A percentile compares a stretch with the other conserved stretches of the same genome.
Evolutionary conservation across 2,888 invertebrate genomes (phyloP).

Genomic region (Andrena haemorrhoa): DNA sequence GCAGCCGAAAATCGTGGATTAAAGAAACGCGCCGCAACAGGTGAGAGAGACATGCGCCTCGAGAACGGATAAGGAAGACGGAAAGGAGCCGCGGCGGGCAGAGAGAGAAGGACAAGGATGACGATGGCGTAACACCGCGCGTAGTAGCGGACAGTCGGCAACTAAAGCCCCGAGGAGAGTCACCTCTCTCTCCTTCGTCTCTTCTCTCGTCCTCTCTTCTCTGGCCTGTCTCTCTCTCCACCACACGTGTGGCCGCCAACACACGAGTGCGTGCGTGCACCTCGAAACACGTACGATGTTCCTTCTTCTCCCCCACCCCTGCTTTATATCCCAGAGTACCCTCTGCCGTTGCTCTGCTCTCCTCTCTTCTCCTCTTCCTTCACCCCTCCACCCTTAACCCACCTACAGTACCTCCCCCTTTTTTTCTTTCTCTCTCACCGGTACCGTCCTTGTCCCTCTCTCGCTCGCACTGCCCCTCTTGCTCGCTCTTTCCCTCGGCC

Average conservation of each 20-base stretch:
- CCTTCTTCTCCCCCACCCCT: slow-evolving; percentile 45
- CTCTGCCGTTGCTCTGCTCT: slow-evolving; percentile 30
- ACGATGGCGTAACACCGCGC: slow-evolving; percentile 76
- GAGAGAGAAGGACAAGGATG: slow-evolving; percentile 66
- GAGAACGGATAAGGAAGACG: slow-evolving; percentile 31
- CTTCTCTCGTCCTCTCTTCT: slow-evolving; percentile 71
- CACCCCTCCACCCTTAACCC: slow-evolving; percentile 55
- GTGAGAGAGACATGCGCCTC: slow-evolving; percentile 66
- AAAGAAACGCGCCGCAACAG: slow-evolving; percentile 73
- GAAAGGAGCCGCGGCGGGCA: slow-evolving; percentile 32
- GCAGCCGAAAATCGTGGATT: slow-evolving; percentile 51
- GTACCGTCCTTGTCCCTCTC: slow-evolving; percentile 24
- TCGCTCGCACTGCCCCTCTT: slow-evolving; percentile 8
- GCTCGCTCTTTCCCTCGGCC: slow-evolving; percentile 29
- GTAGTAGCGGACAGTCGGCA: slow-evolving; percentile 80
- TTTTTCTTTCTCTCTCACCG: slow-evolving; percentile 47
- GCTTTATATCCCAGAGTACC: slow-evolving; percentile 22
- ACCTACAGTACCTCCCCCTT: slow-evolving; percentile 58
- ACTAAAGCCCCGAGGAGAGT: slow-evolving; percentile 78
- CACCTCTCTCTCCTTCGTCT: slow-evolving; percentile 77
- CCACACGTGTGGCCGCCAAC: slow-evolving; percentile 67
- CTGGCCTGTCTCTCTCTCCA: slow-evolving; percentile 58
- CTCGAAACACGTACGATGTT: slow-evolving; percentile 62
- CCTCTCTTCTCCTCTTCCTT: slow-evolving; percentile 20
- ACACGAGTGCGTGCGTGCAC: slow-evolving; percentile 67